Evolutionary conservation across 37 sponge, comb jelly and placozoan species (phyloP), one percentile per base, ranked within the genome.

Genomic region (Hexactinellida sp.): DNA sequence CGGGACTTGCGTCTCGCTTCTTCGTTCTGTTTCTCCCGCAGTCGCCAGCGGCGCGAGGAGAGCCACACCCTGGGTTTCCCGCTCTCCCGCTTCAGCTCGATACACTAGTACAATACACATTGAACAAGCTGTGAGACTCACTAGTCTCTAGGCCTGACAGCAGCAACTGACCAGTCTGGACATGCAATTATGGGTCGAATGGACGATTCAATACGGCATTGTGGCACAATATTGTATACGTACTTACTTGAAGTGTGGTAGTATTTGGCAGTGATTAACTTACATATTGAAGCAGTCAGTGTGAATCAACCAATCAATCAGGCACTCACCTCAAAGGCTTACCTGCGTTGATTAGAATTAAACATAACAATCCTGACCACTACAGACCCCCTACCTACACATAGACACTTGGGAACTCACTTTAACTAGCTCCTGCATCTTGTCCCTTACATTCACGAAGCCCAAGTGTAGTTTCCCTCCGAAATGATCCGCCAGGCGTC

Each of bases 401-500:
- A n/a, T n/a, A n/a, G 16, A 47, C 16, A 47, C 52, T 9, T 9
- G 34, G 0, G 36, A 34, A 84, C 90, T 82, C n/a, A 94, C 99
- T 90, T 99, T 90, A 21, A 7, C 13, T 35, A 99, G 38, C 24
- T 87, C 84, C 24, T 54, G 89, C 28, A 95, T 92, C 89, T 92
- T 93, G 23, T 95, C 94, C 37, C 96, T 83, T n/a, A 99, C 93
- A 34, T 91, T 88, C 36, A 99, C 95, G 87, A 94, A 99, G 7
- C 99, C 99, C 82, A 99, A 89, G 85, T 99, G 99, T 0, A 99
- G 92, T 47, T 95, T 95, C 19, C 99, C 99, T 0, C 99, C 99
- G 89, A 99, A 99, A 88, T 99, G 99, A 83, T 99, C 99, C 1
- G 99, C 99, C 39, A 99, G 87, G 9, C 93, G 82, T 54, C 96